phyloP scores from a whole-genome alignment of 2,888 invertebrate species.

The Priapulus caudatus region DNA sequence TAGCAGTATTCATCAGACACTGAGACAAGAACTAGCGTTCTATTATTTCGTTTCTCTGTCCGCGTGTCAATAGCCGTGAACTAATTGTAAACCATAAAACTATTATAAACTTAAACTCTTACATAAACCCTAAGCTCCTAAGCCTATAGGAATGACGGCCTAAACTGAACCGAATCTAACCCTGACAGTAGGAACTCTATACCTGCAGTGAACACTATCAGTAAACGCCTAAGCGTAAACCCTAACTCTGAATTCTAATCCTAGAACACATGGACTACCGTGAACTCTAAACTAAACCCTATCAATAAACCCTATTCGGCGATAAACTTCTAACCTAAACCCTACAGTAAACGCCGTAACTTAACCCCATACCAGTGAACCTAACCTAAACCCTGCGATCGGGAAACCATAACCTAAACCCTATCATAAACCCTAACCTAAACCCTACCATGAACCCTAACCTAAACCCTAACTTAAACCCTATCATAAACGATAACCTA shows the following conservation, averaged over 20 bases:
- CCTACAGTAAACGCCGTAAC: not conserved
- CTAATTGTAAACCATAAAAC: too few species aligned
- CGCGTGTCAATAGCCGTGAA: too few species aligned
- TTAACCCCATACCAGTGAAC: not conserved
- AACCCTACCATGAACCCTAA: not conserved
- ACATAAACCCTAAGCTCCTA: too few species aligned
- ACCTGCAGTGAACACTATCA: too few species aligned
- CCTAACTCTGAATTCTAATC: not conserved
- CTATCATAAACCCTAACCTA: not conserved
- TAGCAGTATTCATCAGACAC: too few species aligned
- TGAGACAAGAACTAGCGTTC: too few species aligned
- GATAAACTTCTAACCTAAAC: not conserved
- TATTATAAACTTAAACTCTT: too few species aligned
- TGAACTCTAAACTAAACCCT: not conserved
- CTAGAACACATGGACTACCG: not conserved
- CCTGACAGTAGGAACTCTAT: too few species aligned
- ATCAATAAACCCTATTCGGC: not conserved
- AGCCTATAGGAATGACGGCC: too few species aligned
- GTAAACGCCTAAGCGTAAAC: conserved; percentile 1
- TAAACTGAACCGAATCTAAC: too few species aligned
- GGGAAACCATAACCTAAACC: not conserved
- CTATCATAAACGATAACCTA: not conserved
- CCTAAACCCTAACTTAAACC: not conserved
- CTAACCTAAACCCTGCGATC: not conserved
- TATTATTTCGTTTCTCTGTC: too few species aligned